Conservation (phyloP, 2,113 vertebrate genomes). For the Dendrocopos noguchii region DNA sequence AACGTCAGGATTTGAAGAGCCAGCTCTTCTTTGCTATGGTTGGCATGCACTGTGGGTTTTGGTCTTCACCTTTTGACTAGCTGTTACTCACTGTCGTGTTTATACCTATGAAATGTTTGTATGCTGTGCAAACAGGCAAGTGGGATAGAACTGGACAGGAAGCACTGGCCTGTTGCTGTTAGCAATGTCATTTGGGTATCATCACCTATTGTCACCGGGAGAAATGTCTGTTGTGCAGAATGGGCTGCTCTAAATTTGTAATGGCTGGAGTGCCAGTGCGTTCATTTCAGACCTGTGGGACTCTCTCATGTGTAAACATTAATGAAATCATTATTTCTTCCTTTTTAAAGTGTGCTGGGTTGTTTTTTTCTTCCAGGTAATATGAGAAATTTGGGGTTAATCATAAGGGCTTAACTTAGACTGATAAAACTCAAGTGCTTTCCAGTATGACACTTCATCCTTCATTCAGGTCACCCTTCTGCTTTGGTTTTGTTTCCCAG, state of each 20-base stretch:
- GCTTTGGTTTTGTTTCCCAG: constrained; percentile 12
- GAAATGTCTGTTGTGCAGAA: not conserved
- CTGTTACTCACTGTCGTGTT: not conserved
- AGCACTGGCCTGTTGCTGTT: fast-evolving
- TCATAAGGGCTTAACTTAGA: not conserved
- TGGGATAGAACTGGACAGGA: not conserved
- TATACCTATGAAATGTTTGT: not conserved
- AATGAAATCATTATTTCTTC: not conserved
- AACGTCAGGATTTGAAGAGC: not conserved
- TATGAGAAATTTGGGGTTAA: not conserved
- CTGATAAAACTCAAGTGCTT: not conserved
- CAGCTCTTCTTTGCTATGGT: not conserved
- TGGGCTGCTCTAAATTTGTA: not conserved
- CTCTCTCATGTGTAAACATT: not conserved
- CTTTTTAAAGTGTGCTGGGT: not conserved
- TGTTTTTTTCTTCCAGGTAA: not conserved
- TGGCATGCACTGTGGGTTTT: not conserved
- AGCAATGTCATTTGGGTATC: not conserved
- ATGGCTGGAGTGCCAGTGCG: not conserved
- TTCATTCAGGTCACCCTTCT: constrained; percentile 1
- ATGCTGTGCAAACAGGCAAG: not conserved
- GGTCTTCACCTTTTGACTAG: not conserved
- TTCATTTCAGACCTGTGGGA: not conserved
- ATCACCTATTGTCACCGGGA: too few species aligned
- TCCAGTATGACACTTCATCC: not conserved